Percentiles rank a stretch among this genome's conserved stretches.
Conservation (phyloP, 1,140 invertebrate species). For the Bombus superbus region DNA sequence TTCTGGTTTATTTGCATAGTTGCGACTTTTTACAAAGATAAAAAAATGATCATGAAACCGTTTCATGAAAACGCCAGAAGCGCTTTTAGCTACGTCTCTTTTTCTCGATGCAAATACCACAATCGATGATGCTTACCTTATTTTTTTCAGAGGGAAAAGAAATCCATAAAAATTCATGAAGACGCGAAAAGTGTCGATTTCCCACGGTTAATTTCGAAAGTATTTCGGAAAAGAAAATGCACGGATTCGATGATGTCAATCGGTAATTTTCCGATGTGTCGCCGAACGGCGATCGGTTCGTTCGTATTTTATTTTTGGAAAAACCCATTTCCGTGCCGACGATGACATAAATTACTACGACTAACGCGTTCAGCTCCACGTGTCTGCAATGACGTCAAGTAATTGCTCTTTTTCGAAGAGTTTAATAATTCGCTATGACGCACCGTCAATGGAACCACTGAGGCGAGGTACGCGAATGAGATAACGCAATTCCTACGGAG, state of each 20-base stretch:
- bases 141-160: not conserved
- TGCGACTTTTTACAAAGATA: not conserved
- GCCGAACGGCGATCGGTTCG: not conserved
- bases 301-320: slow-evolving; percentile 49
- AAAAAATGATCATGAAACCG: not conserved
- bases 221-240: not conserved
- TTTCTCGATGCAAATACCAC: not conserved
- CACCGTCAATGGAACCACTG: slow-evolving; percentile 44
- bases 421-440: slow-evolving; percentile 51
- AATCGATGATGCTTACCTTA: not conserved
- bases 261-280: slow-evolving; percentile 37
- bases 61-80: not conserved
- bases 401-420: slow-evolving; percentile 50
- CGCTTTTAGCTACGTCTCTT: not conserved
- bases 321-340: slow-evolving; percentile 21
- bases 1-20: slow-evolving; percentile 17
- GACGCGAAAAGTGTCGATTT: not conserved
- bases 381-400: slow-evolving; percentile 59
- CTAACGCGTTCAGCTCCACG: slow-evolving; percentile 13
- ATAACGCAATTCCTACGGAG: slow-evolving; percentile 40
- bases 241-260: slow-evolving; percentile 17
- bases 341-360: slow-evolving; percentile 37
- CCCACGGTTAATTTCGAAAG: not conserved
- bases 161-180: slow-evolving; percentile 15
- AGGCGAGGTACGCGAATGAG: slow-evolving; percentile 16